Percentiles rank a stretch among this genome's conserved stretches.
Evolutionary conservation across 2,888 invertebrate species (phyloP).

Genomic region (Lapara coniferarum): DNA sequence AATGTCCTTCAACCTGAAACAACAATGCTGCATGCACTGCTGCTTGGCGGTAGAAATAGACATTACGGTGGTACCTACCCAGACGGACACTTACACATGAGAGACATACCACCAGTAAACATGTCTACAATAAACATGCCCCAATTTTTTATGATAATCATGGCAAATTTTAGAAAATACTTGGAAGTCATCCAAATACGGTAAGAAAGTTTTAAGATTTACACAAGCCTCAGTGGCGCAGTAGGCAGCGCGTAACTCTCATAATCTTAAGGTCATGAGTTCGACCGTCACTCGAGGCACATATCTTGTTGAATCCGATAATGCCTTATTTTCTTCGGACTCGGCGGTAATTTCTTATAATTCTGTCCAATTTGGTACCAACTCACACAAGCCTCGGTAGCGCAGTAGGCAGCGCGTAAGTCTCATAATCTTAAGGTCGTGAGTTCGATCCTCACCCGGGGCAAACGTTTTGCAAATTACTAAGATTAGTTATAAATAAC

Average conservation of each 20-base stretch:
- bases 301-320: conserved; percentile 36
- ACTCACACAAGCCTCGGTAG: conserved; percentile 86
- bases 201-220: too few species aligned
- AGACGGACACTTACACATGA: too few species aligned
- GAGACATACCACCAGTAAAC: too few species aligned
- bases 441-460: conserved; percentile 98
- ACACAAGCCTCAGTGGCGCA: conserved; percentile 91
- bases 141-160: too few species aligned
- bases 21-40: too few species aligned
- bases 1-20: too few species aligned
- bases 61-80: too few species aligned
- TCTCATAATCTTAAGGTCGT: conserved; percentile 96
- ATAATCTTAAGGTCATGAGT: conserved; percentile 98
- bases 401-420: conserved; percentile 96
- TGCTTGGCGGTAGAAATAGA: too few species aligned
- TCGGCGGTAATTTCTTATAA: neutral
- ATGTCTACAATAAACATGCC: too few species aligned
- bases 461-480: conserved; percentile 66
- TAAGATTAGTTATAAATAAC: neutral
- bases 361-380: too few species aligned
- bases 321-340: neutral
- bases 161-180: too few species aligned
- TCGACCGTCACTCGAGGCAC: conserved; percentile 96
- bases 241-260: conserved; percentile 96
- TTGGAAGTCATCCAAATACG: too few species aligned